Conservation (phyloP, 2,113 vertebrate genomes). For the Oncorhynchus gorbuscha region DNA sequence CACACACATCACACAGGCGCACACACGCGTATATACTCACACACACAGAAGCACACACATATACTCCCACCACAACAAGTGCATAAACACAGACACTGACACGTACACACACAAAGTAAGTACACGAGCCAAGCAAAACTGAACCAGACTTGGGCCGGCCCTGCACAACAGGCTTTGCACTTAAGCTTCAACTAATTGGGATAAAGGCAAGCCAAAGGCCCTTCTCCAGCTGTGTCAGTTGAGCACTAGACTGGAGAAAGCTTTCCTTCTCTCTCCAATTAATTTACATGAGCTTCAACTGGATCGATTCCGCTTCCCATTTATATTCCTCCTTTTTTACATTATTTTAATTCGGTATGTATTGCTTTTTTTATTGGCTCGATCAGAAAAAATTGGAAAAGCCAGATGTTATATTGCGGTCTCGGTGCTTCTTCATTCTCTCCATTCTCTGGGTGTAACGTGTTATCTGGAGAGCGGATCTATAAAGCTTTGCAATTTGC, state of each 20-base stretch:
- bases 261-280: slow-evolving; percentile 10
- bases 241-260: slow-evolving; percentile 55
- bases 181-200: slow-evolving; percentile 73
- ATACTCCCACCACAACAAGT: too few relatives aligned
- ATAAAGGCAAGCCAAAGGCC: slow-evolving; percentile 63
- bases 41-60: too few relatives aligned
- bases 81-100: too few relatives aligned
- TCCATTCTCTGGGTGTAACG: slow-evolving; percentile 49
- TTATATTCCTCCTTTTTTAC: slow-evolving; percentile 34
- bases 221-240: slow-evolving; percentile 62
- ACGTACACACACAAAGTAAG: slow-evolving; percentile 49
- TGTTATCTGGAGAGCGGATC: slow-evolving; percentile 55
- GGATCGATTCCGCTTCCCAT: slow-evolving; percentile 50
- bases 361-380: slow-evolving; percentile 45
- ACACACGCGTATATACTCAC: too few relatives aligned
- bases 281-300: slow-evolving; percentile 50
- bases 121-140: slow-evolving; percentile 63
- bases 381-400: slow-evolving; percentile 35
- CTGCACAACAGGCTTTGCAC: slow-evolving; percentile 61
- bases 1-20: too few relatives aligned
- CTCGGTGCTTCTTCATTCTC: neutral
- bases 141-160: slow-evolving; percentile 64
- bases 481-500: slow-evolving; percentile 58
- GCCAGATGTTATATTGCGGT: slow-evolving; percentile 55
- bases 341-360: slow-evolving; percentile 35